phyloP scores from a whole-genome alignment of 1,140 invertebrate genomes.

The Bombus affinis region DNA sequence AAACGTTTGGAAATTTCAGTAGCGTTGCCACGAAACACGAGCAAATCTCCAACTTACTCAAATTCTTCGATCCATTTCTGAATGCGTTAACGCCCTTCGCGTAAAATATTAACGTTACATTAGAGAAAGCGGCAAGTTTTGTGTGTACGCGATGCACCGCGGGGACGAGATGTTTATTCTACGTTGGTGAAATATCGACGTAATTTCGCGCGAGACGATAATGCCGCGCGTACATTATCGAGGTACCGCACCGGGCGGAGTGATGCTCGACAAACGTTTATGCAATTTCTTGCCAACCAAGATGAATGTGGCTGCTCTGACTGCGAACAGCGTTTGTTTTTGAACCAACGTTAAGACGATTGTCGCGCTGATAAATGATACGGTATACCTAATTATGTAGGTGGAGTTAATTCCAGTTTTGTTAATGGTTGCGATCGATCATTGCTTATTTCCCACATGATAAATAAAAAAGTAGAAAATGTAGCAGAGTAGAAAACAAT shows the following conservation, averaged over 20 bases:
- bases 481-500: too few species aligned
- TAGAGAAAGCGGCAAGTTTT: slow-evolving; percentile 11
- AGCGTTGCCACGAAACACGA: too few species aligned
- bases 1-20: too few species aligned
- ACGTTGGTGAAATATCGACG: slow-evolving; percentile 38
- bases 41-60: too few species aligned
- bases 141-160: background rate
- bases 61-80: background rate
- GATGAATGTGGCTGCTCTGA: background rate
- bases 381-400: background rate
- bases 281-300: slow-evolving; percentile 23
- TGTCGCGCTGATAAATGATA: background rate
- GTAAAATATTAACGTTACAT: slow-evolving; percentile 25
- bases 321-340: background rate
- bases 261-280: slow-evolving; percentile 11
- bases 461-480: background rate
- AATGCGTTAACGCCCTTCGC: background rate
- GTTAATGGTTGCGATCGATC: background rate
- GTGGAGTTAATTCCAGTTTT: background rate
- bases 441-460: background rate
- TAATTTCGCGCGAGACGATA: slow-evolving; percentile 40
- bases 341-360: background rate
- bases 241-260: background rate
- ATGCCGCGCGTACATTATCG: slow-evolving; percentile 29
- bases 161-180: slow-evolving; percentile 20